Evolutionary conservation across 2,797 vertebrate genomes (phyloP).

Genomic region (Myioborus miniatus): DNA sequence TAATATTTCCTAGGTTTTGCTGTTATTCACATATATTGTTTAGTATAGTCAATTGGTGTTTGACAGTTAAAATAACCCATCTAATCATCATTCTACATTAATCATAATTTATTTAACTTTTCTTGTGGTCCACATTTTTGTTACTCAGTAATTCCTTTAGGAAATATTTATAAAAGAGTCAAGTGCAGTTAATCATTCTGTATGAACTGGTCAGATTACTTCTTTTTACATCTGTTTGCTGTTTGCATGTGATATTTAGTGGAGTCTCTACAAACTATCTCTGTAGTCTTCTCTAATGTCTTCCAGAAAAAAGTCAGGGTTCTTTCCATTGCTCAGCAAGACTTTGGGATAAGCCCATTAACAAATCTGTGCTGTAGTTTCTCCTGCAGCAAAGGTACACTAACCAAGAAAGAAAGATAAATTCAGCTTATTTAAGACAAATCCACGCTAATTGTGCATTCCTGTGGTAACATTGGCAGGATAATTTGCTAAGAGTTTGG

Average conservation of each 20-base stretch:
- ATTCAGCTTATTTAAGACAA: not conserved
- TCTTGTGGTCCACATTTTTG: not conserved
- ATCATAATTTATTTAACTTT: slow-evolving; percentile 14
- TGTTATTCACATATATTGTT: not conserved
- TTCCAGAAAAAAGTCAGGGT: not conserved
- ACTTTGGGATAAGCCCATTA: not conserved
- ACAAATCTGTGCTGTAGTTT: not conserved
- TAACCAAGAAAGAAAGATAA: not conserved
- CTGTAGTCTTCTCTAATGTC: not conserved
- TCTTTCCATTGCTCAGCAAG: not conserved
- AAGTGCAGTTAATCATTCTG: not conserved
- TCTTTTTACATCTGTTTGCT: not conserved
- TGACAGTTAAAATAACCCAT: not conserved
- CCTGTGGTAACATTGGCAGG: not conserved
- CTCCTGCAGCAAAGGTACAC: not conserved
- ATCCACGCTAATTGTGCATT: not conserved
- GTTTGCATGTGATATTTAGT: not conserved
- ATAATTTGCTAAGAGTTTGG: not conserved
- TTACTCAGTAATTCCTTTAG: not conserved
- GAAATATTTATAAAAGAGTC: not conserved
- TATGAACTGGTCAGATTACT: not conserved
- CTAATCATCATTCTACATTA: not conserved
- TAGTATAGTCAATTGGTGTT: not conserved
- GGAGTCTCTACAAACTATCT: not conserved
- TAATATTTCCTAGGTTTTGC: not conserved